Percentiles rank a stretch among this genome's conserved stretches.
phyloP scores from a whole-genome alignment of 2,797 vertebrate genomes.

The Mormyrus proboscirostris region DNA sequence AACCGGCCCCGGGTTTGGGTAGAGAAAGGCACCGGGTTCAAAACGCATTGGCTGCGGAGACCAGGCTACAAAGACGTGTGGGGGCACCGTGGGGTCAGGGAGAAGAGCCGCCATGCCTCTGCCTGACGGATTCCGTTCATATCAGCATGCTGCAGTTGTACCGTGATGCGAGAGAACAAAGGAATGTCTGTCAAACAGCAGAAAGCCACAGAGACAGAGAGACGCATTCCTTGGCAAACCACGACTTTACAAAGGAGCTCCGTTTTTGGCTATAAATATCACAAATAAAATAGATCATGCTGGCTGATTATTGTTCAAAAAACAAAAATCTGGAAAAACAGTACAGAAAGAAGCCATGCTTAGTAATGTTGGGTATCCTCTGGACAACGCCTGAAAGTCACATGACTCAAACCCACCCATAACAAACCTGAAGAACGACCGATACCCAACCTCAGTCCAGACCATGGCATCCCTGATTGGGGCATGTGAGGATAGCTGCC shows the following conservation, averaged over 20 bases:
- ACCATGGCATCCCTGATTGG: conserved; percentile 57
- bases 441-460: conserved; percentile 36
- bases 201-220: conserved; percentile 32
- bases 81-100: conserved; percentile 20
- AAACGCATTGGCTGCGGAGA: not conserved
- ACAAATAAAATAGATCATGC: conserved; percentile 36
- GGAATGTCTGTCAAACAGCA: not conserved
- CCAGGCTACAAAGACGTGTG: conserved; percentile 50
- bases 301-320: conserved; percentile 15
- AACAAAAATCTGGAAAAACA: not conserved
- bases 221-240: conserved; percentile 56
- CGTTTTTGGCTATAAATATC: conserved; percentile 50
- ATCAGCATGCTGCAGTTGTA: conserved; percentile 48
- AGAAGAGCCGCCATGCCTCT: not conserved
- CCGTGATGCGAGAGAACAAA: conserved; percentile 31
- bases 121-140: conserved; percentile 38
- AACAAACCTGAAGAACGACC: not conserved
- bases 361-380: not conserved
- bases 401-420: not conserved
- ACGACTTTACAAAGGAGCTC: conserved; percentile 43
- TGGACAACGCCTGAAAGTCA: not conserved
- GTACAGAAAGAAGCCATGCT: conserved; percentile 6
- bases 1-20: not conserved
- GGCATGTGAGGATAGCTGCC: conserved; percentile 64
- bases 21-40: conserved; percentile 1